Evolutionary conservation across 2,888 invertebrate genomes (phyloP), one percentile per base, ranked within the genome.

Genomic region (Trichopria drosophilae): DNA sequence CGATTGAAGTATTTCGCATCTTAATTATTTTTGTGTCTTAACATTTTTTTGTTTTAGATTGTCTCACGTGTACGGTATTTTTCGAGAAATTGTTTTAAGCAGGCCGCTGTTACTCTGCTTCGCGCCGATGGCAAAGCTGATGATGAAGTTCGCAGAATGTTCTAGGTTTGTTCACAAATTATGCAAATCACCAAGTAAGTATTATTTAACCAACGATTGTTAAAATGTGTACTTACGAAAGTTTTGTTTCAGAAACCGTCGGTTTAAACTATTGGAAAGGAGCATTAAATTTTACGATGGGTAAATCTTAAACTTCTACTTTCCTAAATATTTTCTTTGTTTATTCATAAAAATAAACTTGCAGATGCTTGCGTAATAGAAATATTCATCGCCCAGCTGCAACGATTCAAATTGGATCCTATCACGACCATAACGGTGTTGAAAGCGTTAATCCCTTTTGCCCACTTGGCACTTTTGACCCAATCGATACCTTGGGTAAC

Each of bases 51-150:
- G 19, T 9, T 59, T 4, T 42, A 73, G 73, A 34, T 55, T 71
- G 37, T 58, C 65, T 22, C 66, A 68, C 35, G 58, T 67, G 12
- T 62, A 55, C 23, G 48, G 57, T 6, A 75, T 75, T 57, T 65
- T 71, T 15, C 68, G 65, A 52, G 71, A 74, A 60, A 61, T 73
- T n/a, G 56, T 74, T 20, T 70, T 69, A 31, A 65, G 69, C 13
- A 63, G 73, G 28, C 75, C 75, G 12, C 51, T 75, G 18, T 54
- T 69, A 4, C 51, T 61, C n/a, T 67, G 66, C 47, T 71, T 70
- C n/a, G 51, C 61, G 3, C 41, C 66, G 12, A 45, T 75, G 12
- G 62, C 63, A 10, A 59, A 62, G 48, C 52, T 66, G 47, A 55
- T 75, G 49, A 62, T 62, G 48, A 59, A 62, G 13, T 73, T 72